Base-by-base conservation (phyloP, 2,888 invertebrate species). In the Eupelmus urozonus region DNA sequence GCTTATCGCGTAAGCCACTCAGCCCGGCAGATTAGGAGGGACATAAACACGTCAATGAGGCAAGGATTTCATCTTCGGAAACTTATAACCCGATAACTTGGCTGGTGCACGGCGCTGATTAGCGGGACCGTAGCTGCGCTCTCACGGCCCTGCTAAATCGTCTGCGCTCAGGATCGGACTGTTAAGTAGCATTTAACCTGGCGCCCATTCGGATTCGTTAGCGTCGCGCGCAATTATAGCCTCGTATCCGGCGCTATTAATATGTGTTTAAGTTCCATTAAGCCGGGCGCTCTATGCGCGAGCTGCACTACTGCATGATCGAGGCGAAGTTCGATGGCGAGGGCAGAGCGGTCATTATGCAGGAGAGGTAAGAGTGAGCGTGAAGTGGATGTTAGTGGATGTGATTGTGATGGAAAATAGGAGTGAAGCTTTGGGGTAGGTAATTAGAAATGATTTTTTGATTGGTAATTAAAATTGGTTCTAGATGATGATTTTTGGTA, bases 141-240 rank as follows among this genome's bases (percentile, higher is more conserved):
- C n/a, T n/a, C n/a, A n/a, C n/a, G n/a, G n/a, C n/a, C n/a, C 9
- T 11, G 9, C 20, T 29, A 27, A 59, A 70, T 57, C 20, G 57
- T 69, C 16, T 23, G 9, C 49, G 65, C 63, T 57, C 53, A 66
- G 67, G 79, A 63, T 82, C 81, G 78, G 81, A 81, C 78, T 78
- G 80, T 84, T 87, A 87, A 88, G 86, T 86, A 86, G 86, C 85
- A 84, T 87, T 87, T 87, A 87, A 88, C 86, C 85, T 85, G 85
- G 85, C 18, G n/a, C 25, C 29, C 82, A 86, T 88, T 85, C 84
- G 83, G 85, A 85, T 86, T 87, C 84, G 85, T 88, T 87, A 88
- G 85, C 81, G 82, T 80, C 83, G 81, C 79, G 78, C 82, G 85
- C 85, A 83, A 84, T 85, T 86, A 83, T 78, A 82, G 76, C 84